Percentiles rank a stretch among this genome's conserved stretches.
Conservation (phyloP, 2,888 invertebrate species). For the Amblyjoppa proteus region DNA sequence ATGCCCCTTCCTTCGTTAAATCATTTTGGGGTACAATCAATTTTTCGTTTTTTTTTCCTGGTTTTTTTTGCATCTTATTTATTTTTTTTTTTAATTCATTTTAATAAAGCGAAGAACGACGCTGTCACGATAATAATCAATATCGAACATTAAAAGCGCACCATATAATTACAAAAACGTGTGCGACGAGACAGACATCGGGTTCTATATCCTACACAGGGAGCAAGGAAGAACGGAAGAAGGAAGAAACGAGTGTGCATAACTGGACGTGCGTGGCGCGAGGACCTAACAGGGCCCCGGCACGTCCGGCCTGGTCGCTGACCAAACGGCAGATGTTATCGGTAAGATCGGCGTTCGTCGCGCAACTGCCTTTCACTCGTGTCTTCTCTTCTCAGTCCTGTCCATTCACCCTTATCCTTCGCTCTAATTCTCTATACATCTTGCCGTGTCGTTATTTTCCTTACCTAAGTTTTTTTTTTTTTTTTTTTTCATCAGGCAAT, state of each 20-base stretch:
- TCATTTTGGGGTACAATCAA: background rate
- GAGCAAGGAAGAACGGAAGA: conserved; percentile 21
- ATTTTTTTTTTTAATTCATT: background rate
- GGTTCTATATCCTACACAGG: conserved; percentile 51
- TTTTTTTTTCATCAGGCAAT: background rate
- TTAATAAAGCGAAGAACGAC: conserved; percentile 46
- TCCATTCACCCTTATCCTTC: conserved; percentile 26
- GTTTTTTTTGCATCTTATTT: background rate
- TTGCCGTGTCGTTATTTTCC: conserved; percentile 51
- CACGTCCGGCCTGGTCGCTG: conserved; percentile 59
- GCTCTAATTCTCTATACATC: conserved; percentile 27
- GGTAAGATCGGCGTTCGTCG: conserved; percentile 64
- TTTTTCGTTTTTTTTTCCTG: background rate
- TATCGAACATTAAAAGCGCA: conserved; percentile 70
- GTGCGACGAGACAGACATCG: conserved; percentile 61
- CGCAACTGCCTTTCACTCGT: conserved; percentile 61
- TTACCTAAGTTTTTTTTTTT: conserved; percentile 23
- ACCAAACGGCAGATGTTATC: conserved; percentile 70
- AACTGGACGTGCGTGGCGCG: conserved; percentile 65
- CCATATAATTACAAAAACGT: conserved; percentile 71
- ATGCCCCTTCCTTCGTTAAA: background rate
- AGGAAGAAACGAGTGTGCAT: conserved; percentile 46
- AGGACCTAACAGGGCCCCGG: conserved; percentile 53
- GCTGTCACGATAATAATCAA: conserved; percentile 70
- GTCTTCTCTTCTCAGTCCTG: conserved; percentile 27